A percentile compares a stretch with the other conserved stretches of the same genome.
Evolutionary conservation across 2,888 invertebrate species (phyloP).

Genomic region (Mythimna ferrago): DNA sequence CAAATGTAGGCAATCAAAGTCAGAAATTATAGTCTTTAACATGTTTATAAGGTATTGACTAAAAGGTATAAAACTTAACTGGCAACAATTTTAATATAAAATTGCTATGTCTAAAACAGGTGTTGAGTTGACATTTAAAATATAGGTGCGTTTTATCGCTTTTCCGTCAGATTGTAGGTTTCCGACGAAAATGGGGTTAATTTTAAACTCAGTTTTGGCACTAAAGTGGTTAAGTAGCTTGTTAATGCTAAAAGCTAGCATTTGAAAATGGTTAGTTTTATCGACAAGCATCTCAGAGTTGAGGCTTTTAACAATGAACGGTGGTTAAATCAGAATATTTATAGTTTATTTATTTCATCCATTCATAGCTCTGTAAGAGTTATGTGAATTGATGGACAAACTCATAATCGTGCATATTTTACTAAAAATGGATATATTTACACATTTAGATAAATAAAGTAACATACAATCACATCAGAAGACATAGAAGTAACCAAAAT

Average conservation of each 20-base stretch:
- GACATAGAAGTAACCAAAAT: neutral
- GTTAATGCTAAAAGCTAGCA: conserved; percentile 24
- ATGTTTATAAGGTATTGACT: conserved; percentile 14
- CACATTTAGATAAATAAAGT: neutral
- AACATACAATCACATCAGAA: neutral
- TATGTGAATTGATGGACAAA: neutral
- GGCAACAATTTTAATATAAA: conserved; percentile 22
- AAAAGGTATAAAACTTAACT: neutral
- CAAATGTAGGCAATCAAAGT: conserved; percentile 9
- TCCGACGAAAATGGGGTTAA: conserved; percentile 19
- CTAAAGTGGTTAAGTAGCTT: conserved; percentile 9
- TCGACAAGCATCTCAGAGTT: conserved; percentile 1
- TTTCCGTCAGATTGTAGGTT: conserved; percentile 13
- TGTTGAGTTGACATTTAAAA: conserved; percentile 50
- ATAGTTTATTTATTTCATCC: conserved; percentile 1
- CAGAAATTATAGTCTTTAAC: neutral
- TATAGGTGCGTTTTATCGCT: conserved; percentile 48
- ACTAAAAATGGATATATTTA: too few relatives aligned
- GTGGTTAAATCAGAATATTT: neutral
- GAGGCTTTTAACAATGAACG: neutral
- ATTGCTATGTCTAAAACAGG: conserved; percentile 15
- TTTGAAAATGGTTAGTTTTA: conserved; percentile 30
- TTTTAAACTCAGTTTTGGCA: conserved; percentile 1
- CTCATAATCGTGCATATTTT: neutral
- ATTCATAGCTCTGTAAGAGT: neutral